Base-by-base conservation (phyloP, 2,888 invertebrate genomes). In the Reticulitermes lucifugus region DNA sequence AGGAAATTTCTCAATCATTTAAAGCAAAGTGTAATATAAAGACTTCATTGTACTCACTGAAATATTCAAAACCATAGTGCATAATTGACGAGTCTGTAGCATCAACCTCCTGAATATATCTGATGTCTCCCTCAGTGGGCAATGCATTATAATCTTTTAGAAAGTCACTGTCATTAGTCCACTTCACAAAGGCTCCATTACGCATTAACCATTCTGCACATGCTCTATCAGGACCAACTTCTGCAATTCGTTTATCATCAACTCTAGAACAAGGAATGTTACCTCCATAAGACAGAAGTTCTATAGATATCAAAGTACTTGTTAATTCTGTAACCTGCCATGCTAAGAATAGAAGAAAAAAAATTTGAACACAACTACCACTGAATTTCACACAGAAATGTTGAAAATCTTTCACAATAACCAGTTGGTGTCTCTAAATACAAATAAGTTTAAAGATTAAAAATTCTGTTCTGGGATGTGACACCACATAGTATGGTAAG, bases 141-240 rank as follows among this genome's bases (percentile, higher is more conserved):
- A 98, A 90, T 0, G 90, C 88, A 90, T 98, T 97, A 89, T 97
- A 98, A 91, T 98, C 95, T 79, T 91, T 90, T 71, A 93, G 89
- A 88, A 91, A 93, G 7, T 93, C 92, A 0, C 90, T 88, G 9
- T 89, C 88, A 60, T 92, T 93, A 60, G 92, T 92, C 94, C 96
- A 98, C 86, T 94, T 94, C 0, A 99, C 94, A 85, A 93, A 92
- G 5, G 97, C 98, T 4, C 98, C 98, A 91, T 98, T 98, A 87
- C 96, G 93, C 51, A 99, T 91, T 10, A 99, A 92, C 99, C 99
- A 99, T 91, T 99, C 99, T 0, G 98, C 98, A 91, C 98, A 98
- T 6, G 96, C 94, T 83, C 97, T 92, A 90, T 99, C 97, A 0
- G 98, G 95, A 0, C 99, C 99, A 73, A 98, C 93, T 88, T 92